These are phyloP conservation scores for Muricea muricata DNA, from an alignment of 92 coral and sea anemone genomes.

Conservation along the genomic window DNA sequence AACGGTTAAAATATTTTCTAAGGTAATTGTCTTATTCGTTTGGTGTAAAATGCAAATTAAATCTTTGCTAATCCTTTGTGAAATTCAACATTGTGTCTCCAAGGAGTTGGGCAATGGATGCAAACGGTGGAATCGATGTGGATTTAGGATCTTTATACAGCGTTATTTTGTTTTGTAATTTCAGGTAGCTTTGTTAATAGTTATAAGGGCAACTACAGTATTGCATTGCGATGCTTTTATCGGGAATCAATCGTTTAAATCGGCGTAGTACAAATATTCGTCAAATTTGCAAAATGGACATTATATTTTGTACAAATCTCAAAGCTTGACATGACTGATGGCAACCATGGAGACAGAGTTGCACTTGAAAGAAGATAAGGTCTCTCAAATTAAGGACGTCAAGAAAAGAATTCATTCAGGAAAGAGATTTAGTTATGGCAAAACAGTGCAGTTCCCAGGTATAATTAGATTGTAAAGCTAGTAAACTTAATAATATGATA, in stretches of 20 bases:
- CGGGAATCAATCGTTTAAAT: background rate
- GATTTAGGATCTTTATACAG: background rate
- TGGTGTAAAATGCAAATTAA: conserved; percentile 11
- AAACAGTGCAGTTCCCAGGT: conserved; percentile 29
- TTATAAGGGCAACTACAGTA: background rate
- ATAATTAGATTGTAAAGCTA: background rate
- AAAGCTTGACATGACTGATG: background rate
- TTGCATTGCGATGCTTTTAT: background rate
- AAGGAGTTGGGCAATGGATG: background rate
- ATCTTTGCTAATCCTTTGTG: conserved; percentile 8
- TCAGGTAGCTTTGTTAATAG: background rate
- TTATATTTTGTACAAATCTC: background rate
- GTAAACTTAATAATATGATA: no score
- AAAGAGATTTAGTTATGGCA: background rate
- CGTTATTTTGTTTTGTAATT: background rate
- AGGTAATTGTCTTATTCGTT: conserved; percentile 6
- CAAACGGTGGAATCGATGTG: background rate
- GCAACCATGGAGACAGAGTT: background rate
- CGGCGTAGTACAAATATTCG: background rate
- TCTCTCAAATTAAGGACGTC: background rate
- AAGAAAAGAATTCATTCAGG: conserved; percentile 21
- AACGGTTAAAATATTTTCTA: background rate
- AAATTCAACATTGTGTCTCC: background rate
- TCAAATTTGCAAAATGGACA: background rate
- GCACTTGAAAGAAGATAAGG: background rate